Percentiles rank a stretch among this genome's conserved stretches.
phyloP scores from a whole-genome alignment of 1,140 invertebrate genomes.

The Hycleus cichorii region DNA sequence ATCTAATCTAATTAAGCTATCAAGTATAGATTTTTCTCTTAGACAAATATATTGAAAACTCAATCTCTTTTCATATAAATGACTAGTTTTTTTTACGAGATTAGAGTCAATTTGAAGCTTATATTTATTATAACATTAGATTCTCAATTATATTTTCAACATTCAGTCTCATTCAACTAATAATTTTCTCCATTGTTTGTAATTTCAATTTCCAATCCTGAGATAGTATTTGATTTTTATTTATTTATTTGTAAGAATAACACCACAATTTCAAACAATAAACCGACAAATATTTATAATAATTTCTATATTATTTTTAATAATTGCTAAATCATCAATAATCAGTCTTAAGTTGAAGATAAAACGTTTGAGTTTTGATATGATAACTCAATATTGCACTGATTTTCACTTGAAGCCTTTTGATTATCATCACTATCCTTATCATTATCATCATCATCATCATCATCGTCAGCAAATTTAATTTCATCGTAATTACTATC shows the following conservation, averaged over 20 bases:
- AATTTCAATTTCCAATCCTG: slow-evolving; percentile 4
- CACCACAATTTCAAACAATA: too few relatives aligned
- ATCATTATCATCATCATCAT: slow-evolving; percentile 23
- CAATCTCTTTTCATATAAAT: not conserved
- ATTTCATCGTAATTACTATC: slow-evolving; percentile 44
- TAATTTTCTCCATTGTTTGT: too few relatives aligned
- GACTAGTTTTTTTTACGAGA: slow-evolving; percentile 12
- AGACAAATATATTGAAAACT: slow-evolving; percentile 1
- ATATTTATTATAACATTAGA: slow-evolving; percentile 1
- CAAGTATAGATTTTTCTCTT: not conserved
- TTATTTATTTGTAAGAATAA: not conserved
- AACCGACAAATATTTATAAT: slow-evolving; percentile 1
- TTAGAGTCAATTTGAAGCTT: slow-evolving; percentile 2
- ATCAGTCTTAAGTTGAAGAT: slow-evolving; percentile 30
- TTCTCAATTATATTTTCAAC: slow-evolving; percentile 5
- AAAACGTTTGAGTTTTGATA: slow-evolving; percentile 35
- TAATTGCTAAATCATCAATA: slow-evolving; percentile 10
- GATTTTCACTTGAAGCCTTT: slow-evolving; percentile 23
- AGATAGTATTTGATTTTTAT: slow-evolving; percentile 17
- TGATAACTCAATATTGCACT: slow-evolving; percentile 31
- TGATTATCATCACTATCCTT: slow-evolving; percentile 1
- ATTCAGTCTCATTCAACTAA: slow-evolving; percentile 25
- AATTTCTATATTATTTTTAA: slow-evolving; percentile 1
- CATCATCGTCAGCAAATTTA: slow-evolving; percentile 47
- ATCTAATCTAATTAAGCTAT: not conserved